These are phyloP conservation scores for Euborellia annulipes DNA, from an alignment of 1,140 invertebrate species.

Conservation along the genomic window DNA sequence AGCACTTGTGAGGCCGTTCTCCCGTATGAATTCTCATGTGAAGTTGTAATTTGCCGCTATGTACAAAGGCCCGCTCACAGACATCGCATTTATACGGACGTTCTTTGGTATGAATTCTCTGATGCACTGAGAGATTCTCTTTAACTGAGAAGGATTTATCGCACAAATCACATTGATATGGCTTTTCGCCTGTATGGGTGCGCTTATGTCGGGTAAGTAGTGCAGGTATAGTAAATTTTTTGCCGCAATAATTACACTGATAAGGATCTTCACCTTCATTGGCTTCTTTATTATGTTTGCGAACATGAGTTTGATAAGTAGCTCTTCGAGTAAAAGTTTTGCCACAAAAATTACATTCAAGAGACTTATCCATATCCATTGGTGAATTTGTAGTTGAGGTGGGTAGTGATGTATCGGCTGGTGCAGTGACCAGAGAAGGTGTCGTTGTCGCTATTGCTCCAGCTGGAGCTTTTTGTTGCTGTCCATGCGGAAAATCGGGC, in stretches of 20 bases:
- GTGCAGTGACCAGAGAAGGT: constrained; percentile 11
- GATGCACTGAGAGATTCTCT: constrained; percentile 78
- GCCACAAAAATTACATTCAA: constrained; percentile 37
- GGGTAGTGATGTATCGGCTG: not conserved
- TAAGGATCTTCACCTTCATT: constrained; percentile 49
- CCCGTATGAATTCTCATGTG: constrained; percentile 87
- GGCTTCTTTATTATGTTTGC: constrained; percentile 38
- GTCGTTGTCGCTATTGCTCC: not conserved
- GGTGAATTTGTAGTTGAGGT: not conserved
- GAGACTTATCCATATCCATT: constrained; percentile 17
- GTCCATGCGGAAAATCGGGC: constrained; percentile 15
- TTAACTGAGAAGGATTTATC: constrained; percentile 83
- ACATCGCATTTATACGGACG: constrained; percentile 72
- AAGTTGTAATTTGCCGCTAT: constrained; percentile 78
- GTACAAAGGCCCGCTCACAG: constrained; percentile 80
- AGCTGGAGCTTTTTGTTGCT: constrained; percentile 4
- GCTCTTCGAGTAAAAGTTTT: constrained; percentile 41
- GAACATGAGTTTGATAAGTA: constrained; percentile 39
- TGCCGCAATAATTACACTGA: constrained; percentile 78
- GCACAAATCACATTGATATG: constrained; percentile 83
- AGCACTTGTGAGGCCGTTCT: constrained; percentile 84
- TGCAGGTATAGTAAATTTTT: constrained; percentile 83
- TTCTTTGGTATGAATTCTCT: constrained; percentile 82
- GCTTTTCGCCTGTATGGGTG: constrained; percentile 73
- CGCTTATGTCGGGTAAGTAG: constrained; percentile 78